Percentiles rank a stretch among this genome's conserved stretches.
Conservation (phyloP, 2,113 vertebrate genomes). For the Orycteropus afer region DNA sequence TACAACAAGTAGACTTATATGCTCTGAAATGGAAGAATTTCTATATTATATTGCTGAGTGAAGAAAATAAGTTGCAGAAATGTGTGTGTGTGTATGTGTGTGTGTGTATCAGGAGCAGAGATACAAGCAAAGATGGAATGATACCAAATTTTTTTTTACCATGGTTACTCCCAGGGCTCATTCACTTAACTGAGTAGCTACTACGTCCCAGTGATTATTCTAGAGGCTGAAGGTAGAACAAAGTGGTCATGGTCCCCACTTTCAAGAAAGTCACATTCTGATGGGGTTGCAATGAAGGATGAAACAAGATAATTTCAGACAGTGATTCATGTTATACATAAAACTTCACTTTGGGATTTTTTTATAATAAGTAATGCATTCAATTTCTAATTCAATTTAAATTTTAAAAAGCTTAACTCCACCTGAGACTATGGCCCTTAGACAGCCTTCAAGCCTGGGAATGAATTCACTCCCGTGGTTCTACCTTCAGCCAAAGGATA, state of each 20-base stretch:
- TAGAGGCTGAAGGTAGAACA: neutral
- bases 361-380: neutral
- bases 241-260: neutral
- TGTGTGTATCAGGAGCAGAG: neutral
- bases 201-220: neutral
- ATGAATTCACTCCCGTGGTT: too few species aligned
- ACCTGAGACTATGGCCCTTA: too few species aligned
- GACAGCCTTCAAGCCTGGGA: too few species aligned
- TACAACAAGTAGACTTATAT: neutral
- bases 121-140: neutral
- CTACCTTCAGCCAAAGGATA: too few species aligned
- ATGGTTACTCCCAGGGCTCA: neutral
- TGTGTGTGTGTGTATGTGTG: neutral
- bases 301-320: neutral
- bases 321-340: neutral
- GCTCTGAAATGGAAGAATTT: constrained; percentile 17
- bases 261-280: neutral
- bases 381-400: neutral
- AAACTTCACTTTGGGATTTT: neutral
- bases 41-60: too few species aligned
- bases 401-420: neutral
- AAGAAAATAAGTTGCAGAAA: too few species aligned
- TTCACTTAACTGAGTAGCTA: neutral
- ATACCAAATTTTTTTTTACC: neutral
- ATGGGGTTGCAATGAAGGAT: neutral